Percentiles rank a stretch among this genome's conserved stretches.
Conservation (phyloP, 2,888 invertebrate species). For the Aphidoletes aphidimyza region DNA sequence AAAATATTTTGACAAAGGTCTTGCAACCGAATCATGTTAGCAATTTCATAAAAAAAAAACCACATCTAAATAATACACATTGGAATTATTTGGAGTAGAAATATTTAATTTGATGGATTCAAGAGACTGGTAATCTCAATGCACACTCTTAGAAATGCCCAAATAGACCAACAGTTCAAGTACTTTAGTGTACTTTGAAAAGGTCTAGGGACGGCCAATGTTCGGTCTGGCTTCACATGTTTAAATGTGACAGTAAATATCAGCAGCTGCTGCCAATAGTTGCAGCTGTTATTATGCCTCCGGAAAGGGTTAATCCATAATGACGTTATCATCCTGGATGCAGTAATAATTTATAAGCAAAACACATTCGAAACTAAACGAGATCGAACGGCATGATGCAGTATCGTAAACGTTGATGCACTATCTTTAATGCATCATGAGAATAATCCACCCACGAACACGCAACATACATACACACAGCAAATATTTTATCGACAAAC, state of each 20-base stretch:
- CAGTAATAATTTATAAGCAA: conserved; percentile 43
- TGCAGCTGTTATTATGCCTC: not conserved
- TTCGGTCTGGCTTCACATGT: no score
- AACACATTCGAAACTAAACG: conserved; percentile 19
- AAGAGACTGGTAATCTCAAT: no score
- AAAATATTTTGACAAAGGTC: no score
- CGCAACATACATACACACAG: conserved; percentile 8
- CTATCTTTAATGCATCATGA: conserved; percentile 13
- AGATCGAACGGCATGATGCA: not conserved
- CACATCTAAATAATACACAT: no score
- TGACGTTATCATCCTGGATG: not conserved
- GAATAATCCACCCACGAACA: conserved; percentile 23
- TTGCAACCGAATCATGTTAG: no score
- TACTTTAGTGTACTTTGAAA: no score
- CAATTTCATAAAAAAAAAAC: no score
- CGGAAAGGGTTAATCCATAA: conserved; percentile 11
- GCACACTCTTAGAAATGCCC: no score
- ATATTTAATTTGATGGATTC: no score
- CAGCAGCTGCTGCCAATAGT: not conserved
- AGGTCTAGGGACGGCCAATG: no score
- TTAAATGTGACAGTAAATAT: not conserved
- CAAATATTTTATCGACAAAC: conserved; percentile 33
- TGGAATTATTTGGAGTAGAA: no score
- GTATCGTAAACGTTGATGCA: not conserved
- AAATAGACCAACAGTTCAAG: no score